Evolutionary conservation across 1,140 invertebrate genomes (phyloP), one percentile per base, ranked within the genome.

Genomic region (Prorops nasuta): DNA sequence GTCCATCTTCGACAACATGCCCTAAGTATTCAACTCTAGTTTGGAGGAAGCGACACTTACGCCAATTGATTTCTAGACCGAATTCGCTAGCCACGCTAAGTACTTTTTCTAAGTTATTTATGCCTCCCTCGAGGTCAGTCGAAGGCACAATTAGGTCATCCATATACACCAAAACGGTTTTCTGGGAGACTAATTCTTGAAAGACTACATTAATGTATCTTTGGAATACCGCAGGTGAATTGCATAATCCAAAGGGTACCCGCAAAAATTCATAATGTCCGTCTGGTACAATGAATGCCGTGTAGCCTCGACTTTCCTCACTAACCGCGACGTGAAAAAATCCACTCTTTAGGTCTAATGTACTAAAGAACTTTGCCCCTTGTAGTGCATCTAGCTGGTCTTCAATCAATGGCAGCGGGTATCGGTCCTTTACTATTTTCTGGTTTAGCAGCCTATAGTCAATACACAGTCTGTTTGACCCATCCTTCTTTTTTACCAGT

Each of bases 51-150:
- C 64, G 34, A 20, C 59, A 63, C 46, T 77, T 76, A 37, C 70
- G 65, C 63, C 63, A 61, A 17, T 71, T 72, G 1, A 76, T 56
- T 34, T 63, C 37, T 31, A 78, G 49, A 3, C 69, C 72, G n/a
- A 15, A 12, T 8, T 17, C 7, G 4, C 22, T 43, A 2, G 41
- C 22, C 8, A 12, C 4, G 2, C 14, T 18, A n/a, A 43, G 19
- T 6, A 43, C 41, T 3, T 3, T 1, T 6, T 43, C 10, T 3
- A 43, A 15, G 0, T 31, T 32, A 9, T 6, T 2, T 16, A 43
- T n/a, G 0, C 10, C 15, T 0, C 1, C 14, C 14, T 21, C 41
- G n/a, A 3, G 15, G 3, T 43, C 15, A 0, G 3, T 12, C 3
- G 41, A 31, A 1, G 41, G 41, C 8, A 43, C 16, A 12, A 31